Base-by-base conservation (phyloP, 2,113 vertebrate species). In the Hemicordylus capensis region DNA sequence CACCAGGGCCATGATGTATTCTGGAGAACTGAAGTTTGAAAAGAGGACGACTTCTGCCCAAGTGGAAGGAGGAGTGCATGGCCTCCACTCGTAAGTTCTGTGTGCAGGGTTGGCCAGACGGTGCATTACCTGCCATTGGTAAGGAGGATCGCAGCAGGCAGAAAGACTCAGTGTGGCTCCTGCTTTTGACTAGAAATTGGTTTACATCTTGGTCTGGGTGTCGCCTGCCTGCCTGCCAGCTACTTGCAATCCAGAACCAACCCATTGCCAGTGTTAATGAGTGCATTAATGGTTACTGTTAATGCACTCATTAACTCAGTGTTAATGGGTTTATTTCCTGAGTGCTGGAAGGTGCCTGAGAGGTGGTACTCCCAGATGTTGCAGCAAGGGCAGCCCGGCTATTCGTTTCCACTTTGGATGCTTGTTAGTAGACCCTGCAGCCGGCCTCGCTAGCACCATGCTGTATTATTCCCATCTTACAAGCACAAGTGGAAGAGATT, bases 21-120 rank as follows among this genome's bases (percentile, higher is more conserved):
- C 97, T 0, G 99, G 99, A 89, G 98, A 99, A 89, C 96, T 99
- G 88, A 99, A 99, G 92, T 99, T 99, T 96, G 99, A 99, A 93
- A 99, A 98, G 96, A 98, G 99, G 94, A 99, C 99, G 0, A 88
- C 96, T 0, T 99, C 98, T 0, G 99, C 99, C 74, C 99, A 99
- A 90, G 95, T 98, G 93, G 99, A 99, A 95, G 99, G 99, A 76
- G 99, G 98, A 3, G 98, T 99, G 59, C 99, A 99, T 2, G 93
- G 99, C 87, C 95, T 99, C 72, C 99, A 99, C 95, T 98, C 98
- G 99, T 99, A 97, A 96, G 96, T 92, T 39, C 48, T 15, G 39
- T 39, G 61, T 37, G n/a, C 28, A 39, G 37, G 19, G 31, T 17
- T 26, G 59, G 20, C n/a, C 20, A 73, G 39, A 34, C 12, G 6